Conservation (phyloP, 1,140 invertebrate genomes). For the Yoshiicerus persimilis region DNA sequence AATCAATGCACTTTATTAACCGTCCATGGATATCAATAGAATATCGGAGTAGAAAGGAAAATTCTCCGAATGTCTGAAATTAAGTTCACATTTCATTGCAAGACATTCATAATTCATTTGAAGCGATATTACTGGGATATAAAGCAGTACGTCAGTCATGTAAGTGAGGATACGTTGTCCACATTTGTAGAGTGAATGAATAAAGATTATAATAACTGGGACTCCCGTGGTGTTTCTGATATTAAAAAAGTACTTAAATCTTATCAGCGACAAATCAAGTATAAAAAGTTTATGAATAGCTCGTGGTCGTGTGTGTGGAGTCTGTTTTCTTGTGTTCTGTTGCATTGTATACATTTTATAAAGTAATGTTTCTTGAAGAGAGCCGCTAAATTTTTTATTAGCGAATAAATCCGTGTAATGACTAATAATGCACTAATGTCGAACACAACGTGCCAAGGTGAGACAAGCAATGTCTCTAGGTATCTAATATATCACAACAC, state of each 20-base stretch:
- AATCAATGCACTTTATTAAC: too few species aligned
- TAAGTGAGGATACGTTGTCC: not conserved
- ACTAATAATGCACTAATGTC: slow-evolving; percentile 12
- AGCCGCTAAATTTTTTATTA: slow-evolving; percentile 16
- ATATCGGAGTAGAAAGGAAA: too few species aligned
- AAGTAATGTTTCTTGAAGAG: not conserved
- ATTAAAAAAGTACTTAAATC: slow-evolving; percentile 23
- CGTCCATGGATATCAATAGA: too few species aligned
- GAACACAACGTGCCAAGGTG: not conserved
- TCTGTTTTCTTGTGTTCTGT: not conserved
- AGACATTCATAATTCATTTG: too few species aligned
- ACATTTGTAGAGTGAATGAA: not conserved
- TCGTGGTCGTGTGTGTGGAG: slow-evolving; percentile 13
- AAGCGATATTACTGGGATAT: too few species aligned
- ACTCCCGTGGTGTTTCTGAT: not conserved
- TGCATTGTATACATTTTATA: not conserved
- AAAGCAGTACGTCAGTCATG: too few species aligned
- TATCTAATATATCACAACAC: not conserved
- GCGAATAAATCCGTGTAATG: slow-evolving; percentile 13
- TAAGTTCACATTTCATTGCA: too few species aligned
- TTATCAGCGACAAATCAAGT: not conserved
- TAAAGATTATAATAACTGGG: not conserved
- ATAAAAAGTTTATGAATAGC: not conserved
- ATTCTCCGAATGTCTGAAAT: too few species aligned
- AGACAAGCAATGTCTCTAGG: not conserved